Base-by-base conservation (phyloP, 2,888 invertebrate genomes). In the Stenolophus ochropezus region DNA sequence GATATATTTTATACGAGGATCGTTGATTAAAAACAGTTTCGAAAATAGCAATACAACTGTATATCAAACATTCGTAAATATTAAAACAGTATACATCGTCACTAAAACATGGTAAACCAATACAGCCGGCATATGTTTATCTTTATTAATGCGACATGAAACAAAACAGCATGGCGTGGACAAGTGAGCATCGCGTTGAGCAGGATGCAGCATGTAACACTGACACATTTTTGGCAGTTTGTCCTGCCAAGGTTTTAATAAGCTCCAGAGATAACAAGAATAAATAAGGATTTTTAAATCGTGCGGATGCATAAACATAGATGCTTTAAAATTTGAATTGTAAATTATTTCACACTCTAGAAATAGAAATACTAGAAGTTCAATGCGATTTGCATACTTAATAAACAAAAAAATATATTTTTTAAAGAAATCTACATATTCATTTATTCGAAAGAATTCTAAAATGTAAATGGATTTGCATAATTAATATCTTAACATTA, bases 301-400 rank as follows among this genome's bases (percentile, higher is more conserved):
- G 25, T 61, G 61, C 23, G n/a, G n/a, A 23, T 61, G 61, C 61
- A 61, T 61, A 61, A 5, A 25, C 0, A 61, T 25, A 61, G 21
- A 61, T 25, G 14, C 61, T 61, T 56, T n/a, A 61, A 61, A 61
- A 61, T 61, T 14, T 61, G 23, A 21, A 61, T 25, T 61, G 61
- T 23, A 61, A 25, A 61, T 61, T 61, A 23, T 61, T 61, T 61
- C 61, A 61, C 61, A 61, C 21, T n/a, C 61, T 61, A 61, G 25
- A 61, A 61, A 61, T 23, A 61, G 61, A 25, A 61, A 61, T 21
- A n/a, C 25, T 23, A 56, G n/a, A 8, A 61, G 61, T 61, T 61
- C 61, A 61, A 27, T 61, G 61, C 1, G 0, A 61, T 61, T 61
- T 23, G 61, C 61, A 61, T 61, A 25, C 61, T 61, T 61, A 23